phyloP scores from a whole-genome alignment of 2,113 vertebrate genomes.

The Leptodactylus fuscus region DNA sequence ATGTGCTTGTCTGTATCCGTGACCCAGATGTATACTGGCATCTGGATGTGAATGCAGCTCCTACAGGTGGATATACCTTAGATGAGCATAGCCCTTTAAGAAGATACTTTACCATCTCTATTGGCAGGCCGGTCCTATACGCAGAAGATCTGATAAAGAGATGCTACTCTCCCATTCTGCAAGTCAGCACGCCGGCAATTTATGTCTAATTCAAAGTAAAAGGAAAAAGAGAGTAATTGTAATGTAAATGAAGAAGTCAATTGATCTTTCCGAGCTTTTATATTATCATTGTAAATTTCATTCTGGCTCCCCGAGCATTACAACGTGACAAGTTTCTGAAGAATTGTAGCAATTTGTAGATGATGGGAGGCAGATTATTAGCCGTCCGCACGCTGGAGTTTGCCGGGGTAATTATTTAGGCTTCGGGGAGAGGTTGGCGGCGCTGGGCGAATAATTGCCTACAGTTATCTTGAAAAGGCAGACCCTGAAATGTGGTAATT shows the following conservation, averaged over 20 bases:
- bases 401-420: slow-evolving; percentile 60
- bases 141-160: slow-evolving; percentile 10
- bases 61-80: too few relatives aligned
- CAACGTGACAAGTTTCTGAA: slow-evolving; percentile 61
- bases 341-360: slow-evolving; percentile 44
- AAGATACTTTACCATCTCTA: too few relatives aligned
- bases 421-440: slow-evolving; percentile 58
- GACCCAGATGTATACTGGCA: too few relatives aligned
- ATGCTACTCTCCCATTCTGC: background rate
- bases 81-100: too few relatives aligned
- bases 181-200: background rate
- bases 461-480: slow-evolving; percentile 60
- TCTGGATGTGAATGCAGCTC: too few relatives aligned
- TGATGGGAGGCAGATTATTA: slow-evolving; percentile 53
- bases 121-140: background rate
- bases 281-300: slow-evolving; percentile 48
- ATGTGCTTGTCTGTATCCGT: too few relatives aligned
- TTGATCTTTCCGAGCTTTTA: slow-evolving; percentile 15
- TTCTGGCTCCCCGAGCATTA: slow-evolving; percentile 50
- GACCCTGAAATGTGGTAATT: slow-evolving; percentile 61
- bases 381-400: slow-evolving; percentile 51
- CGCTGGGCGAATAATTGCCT: slow-evolving; percentile 53
- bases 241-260: slow-evolving; percentile 36
- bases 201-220: background rate
- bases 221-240: slow-evolving; percentile 10